phyloP scores from a whole-genome alignment of 2,113 vertebrate genomes.

The Donacobius atricapilla region DNA sequence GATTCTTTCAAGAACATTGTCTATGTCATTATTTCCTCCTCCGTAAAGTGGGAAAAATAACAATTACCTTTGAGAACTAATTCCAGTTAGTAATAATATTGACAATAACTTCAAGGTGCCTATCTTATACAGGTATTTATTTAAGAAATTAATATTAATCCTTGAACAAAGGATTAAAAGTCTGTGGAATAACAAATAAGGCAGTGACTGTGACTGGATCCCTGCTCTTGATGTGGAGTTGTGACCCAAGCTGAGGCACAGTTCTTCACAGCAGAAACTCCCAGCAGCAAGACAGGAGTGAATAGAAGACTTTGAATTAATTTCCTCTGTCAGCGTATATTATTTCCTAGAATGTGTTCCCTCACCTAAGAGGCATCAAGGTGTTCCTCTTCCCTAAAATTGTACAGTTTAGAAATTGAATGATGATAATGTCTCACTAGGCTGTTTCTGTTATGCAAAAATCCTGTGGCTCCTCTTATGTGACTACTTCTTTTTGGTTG shows the following conservation, averaged over 20 bases:
- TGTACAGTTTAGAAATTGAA: neutral
- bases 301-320: neutral
- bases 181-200: neutral
- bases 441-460: neutral
- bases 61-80: neutral
- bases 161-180: neutral
- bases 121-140: neutral
- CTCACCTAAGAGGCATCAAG: neutral
- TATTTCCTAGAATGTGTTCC: neutral
- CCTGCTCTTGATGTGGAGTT: neutral
- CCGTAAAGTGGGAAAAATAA: neutral
- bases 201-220: neutral
- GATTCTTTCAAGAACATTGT: neutral
- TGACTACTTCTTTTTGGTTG: neutral
- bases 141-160: neutral
- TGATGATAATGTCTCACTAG: accelerated
- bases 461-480: neutral
- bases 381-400: neutral
- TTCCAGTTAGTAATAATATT: neutral
- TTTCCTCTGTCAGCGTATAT: neutral
- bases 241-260: neutral
- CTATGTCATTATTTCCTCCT: neutral
- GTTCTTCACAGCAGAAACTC: neutral
- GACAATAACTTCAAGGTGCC: neutral
- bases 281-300: neutral